Conservation (phyloP, 23 tunicate genomes). For the Oikopleura vanhoeffeni region DNA sequence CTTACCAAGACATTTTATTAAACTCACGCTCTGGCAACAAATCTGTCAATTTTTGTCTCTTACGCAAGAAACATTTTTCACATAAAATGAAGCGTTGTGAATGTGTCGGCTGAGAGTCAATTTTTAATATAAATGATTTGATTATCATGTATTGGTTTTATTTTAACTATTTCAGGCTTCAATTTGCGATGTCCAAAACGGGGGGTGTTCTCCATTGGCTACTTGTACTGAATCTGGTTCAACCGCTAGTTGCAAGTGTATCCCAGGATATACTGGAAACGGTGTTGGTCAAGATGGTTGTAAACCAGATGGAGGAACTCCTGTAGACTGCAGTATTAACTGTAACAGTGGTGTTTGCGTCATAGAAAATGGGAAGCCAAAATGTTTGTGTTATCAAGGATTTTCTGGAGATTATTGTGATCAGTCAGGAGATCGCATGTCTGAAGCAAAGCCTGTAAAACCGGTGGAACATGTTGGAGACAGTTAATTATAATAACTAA, state of each 20-base stretch:
- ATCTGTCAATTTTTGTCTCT: too few relatives aligned
- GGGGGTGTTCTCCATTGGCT: neutral
- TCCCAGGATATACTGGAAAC: neutral
- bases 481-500: too few relatives aligned
- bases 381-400: neutral
- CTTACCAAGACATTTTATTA: too few relatives aligned
- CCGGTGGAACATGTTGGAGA: too few relatives aligned
- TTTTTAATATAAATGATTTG: too few relatives aligned
- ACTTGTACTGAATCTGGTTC: neutral
- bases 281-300: neutral
- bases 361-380: neutral
- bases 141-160: too few relatives aligned
- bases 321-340: neutral
- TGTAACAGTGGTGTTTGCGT: neutral
- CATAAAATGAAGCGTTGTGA: too few relatives aligned
- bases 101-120: too few relatives aligned
- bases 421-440: neutral
- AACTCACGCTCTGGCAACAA: too few relatives aligned
- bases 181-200: neutral
- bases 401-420: neutral
- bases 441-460: too few relatives aligned
- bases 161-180: too few relatives aligned
- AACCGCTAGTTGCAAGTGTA: neutral
- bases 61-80: too few relatives aligned
- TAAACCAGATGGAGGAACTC: neutral